phyloP scores from a whole-genome alignment of 2,888 invertebrate genomes.

The Tiliacea citrago region DNA sequence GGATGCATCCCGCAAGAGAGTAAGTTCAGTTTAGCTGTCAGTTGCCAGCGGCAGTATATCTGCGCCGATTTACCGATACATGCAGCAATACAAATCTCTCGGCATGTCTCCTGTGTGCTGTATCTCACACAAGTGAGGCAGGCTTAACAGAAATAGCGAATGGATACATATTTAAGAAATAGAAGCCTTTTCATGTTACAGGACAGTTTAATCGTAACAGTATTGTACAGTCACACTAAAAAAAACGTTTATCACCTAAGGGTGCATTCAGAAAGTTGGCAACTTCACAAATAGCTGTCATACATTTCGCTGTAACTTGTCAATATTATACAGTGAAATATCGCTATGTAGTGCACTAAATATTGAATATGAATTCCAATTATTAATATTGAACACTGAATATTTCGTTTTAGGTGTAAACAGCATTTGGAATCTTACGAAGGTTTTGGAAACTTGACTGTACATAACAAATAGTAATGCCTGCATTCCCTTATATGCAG shows the following conservation, averaged over 20 bases:
- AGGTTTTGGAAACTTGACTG: background rate
- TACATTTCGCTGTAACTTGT: background rate
- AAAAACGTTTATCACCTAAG: background rate
- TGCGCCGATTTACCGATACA: slow-evolving; percentile 19
- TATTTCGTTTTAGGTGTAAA: background rate
- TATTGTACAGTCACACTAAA: background rate
- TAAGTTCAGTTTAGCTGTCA: slow-evolving; percentile 21
- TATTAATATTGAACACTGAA: background rate
- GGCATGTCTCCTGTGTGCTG: slow-evolving; percentile 13
- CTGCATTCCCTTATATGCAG: background rate
- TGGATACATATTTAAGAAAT: slow-evolving; percentile 3
- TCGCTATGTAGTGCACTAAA: background rate
- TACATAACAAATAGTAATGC: background rate
- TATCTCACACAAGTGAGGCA: slow-evolving; percentile 15
- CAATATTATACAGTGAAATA: background rate
- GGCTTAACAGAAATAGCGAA: background rate
- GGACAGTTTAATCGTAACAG: slow-evolving; percentile 4
- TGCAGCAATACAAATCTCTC: slow-evolving; percentile 17
- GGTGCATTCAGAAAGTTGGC: background rate
- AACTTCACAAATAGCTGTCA: background rate
- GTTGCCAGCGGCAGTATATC: slow-evolving; percentile 15
- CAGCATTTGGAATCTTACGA: background rate
- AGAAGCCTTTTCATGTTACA: background rate
- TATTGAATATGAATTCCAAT: background rate
- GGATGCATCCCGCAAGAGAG: background rate